These are phyloP conservation scores for Lithobates sylvaticus DNA, from an alignment of 2,797 vertebrate species.

Conservation along the genomic window DNA sequence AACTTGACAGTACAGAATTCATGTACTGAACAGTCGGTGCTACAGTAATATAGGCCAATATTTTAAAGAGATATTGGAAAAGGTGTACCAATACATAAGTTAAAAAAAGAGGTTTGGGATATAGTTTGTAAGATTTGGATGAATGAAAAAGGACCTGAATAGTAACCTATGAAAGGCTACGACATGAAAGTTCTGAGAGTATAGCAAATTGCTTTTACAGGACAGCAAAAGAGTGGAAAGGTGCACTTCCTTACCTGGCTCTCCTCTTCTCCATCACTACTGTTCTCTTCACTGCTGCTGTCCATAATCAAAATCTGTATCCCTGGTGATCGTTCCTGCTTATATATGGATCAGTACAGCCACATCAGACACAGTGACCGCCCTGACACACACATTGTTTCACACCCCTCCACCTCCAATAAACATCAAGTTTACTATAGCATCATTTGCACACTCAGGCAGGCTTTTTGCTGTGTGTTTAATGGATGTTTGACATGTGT, in stretches of 20 bases:
- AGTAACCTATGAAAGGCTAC: neutral
- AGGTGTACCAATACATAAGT: neutral
- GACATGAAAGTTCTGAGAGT: neutral
- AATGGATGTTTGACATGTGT: neutral
- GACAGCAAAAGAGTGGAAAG: neutral
- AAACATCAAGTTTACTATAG: constrained; percentile 1
- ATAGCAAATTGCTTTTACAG: neutral
- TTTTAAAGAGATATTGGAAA: neutral
- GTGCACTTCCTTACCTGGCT: constrained; percentile 36
- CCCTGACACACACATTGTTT: constrained; percentile 25
- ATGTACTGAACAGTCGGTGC: neutral
- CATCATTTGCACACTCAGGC: constrained; percentile 1
- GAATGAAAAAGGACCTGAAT: neutral
- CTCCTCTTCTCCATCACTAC: constrained; percentile 56
- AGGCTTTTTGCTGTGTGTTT: neutral
- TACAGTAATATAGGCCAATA: neutral
- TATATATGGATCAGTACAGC: constrained; percentile 50
- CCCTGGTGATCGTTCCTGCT: constrained; percentile 32
- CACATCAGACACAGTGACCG: constrained; percentile 34
- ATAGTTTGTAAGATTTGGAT: too few relatives aligned
- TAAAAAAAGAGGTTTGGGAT: neutral
- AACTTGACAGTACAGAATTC: neutral
- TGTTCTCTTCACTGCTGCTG: constrained; percentile 51
- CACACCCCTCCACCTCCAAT: constrained; percentile 8
- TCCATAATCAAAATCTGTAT: constrained; percentile 37